Percentiles rank a stretch among this genome's conserved stretches.
phyloP scores from a whole-genome alignment of 1,140 invertebrate genomes.

The Chlorops oryzae region DNA sequence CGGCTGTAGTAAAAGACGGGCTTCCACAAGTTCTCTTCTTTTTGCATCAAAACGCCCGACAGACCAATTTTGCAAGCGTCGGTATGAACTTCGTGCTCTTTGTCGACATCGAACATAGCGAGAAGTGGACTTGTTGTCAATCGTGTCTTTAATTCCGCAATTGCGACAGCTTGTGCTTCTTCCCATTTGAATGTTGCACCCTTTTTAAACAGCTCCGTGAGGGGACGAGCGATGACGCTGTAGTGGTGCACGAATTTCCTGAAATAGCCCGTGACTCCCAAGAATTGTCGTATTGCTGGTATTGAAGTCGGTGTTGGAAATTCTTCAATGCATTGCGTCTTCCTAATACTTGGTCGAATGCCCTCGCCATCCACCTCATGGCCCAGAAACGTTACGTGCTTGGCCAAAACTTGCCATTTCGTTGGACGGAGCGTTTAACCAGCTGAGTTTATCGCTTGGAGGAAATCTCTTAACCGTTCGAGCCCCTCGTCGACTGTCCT shows the following conservation, averaged over 20 bases:
- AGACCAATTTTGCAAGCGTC: too few relatives aligned
- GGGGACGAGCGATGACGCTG: conserved; percentile 21
- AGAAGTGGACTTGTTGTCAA: too few relatives aligned
- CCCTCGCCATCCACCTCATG: conserved; percentile 25
- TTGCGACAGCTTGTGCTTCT: neutral
- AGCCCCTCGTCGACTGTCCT: conserved; percentile 20
- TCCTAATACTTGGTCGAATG: conserved; percentile 29
- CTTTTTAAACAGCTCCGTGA: conserved; percentile 28
- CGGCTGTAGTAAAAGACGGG: too few relatives aligned
- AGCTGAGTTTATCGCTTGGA: conserved; percentile 12
- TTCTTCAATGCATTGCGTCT: conserved; percentile 35
- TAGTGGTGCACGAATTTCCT: conserved; percentile 33
- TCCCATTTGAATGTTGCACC: conserved; percentile 1
- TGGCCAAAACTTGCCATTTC: conserved; percentile 2
- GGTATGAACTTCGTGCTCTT: too few relatives aligned
- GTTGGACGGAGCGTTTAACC: conserved; percentile 12
- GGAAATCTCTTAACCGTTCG: conserved; percentile 16
- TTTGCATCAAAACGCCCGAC: too few relatives aligned
- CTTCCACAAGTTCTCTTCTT: too few relatives aligned
- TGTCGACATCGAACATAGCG: too few relatives aligned
- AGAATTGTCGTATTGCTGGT: conserved; percentile 31
- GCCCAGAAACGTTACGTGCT: conserved; percentile 12
- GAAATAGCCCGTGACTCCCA: conserved; percentile 42
- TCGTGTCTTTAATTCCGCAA: neutral
- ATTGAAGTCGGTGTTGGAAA: conserved; percentile 29